Evolutionary conservation across 1,140 invertebrate genomes (phyloP), one percentile per base, ranked within the genome.

Genomic region (Rhizoglyphus robini): DNA sequence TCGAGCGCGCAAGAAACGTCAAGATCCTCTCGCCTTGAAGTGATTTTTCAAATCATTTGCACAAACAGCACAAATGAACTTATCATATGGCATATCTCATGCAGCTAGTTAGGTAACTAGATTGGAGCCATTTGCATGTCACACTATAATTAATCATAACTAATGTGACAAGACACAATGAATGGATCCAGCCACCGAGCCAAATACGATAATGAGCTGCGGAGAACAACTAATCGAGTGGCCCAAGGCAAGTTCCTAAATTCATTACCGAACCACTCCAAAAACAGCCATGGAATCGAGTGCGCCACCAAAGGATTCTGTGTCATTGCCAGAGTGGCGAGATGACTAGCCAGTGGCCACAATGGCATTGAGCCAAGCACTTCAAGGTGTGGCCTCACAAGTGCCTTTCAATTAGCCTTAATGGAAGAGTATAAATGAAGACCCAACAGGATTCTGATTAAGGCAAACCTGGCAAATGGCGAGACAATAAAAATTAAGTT

Each of bases 361-460:
- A 54, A 32, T 11, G 51, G 8, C 8, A 32, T 11, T 23, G 23
- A 32, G 8, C 31, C 8, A 41, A 54, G 23, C 51, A 54, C 51
- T 5, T 54, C 51, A 27, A 54, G 51, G 51, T 54, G 51, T 54
- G 51, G 23, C 51, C 51, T 8, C 15, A 11, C 36, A 46, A 54
- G 51, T 54, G 51, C 51, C 51, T 54, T 54, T 54, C 51, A 54
- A 54, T 54, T 54, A 54, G 51, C 20, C 51, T 20, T 54, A 54
- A 54, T 54, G 51, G 51, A 54, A 25, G 8, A 15, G 51, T 8
- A 54, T 23, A 54, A 32, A 54, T 54, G 20, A 8, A 54, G 8
- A 32, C 15, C 8, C 8, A 32, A 54, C 15, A 54, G 8, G 23
- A 32, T 8, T 54, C 8, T 8, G 20, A 54, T 8, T 54, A 54